Percentiles rank a stretch among this genome's conserved stretches.
These are phyloP conservation scores for Heliconius himera DNA, from an alignment of 1,140 invertebrate species.

Conservation along the genomic window DNA sequence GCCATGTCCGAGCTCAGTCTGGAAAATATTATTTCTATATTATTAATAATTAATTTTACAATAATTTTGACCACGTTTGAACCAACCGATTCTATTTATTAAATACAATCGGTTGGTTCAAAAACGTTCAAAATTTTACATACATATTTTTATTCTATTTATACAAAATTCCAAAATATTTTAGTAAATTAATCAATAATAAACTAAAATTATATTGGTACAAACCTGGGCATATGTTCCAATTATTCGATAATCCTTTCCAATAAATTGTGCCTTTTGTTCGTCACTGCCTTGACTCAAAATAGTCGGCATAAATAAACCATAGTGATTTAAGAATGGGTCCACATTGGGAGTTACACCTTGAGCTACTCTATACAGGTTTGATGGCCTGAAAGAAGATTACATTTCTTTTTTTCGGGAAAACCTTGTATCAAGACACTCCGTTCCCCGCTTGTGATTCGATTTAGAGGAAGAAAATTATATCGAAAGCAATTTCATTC, in stretches of 20 bases:
- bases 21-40: slow-evolving; percentile 30
- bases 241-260: slow-evolving; percentile 89
- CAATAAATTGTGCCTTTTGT: slow-evolving; percentile 92
- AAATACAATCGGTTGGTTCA: background rate
- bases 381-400: no score
- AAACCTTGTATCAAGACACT: no score
- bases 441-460: no score
- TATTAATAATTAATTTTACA: background rate
- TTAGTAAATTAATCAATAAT: no score
- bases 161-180: no score
- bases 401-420: no score
- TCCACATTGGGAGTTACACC: slow-evolving; percentile 16
- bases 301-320: slow-evolving; percentile 94
- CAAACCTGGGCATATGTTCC: slow-evolving; percentile 94
- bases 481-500: no score
- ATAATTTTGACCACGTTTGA: background rate
- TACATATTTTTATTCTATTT: no score
- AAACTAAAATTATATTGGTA: slow-evolving; percentile 5
- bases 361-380: background rate
- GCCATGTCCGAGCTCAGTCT: slow-evolving; percentile 98
- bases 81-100: no score
- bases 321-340: slow-evolving; percentile 83
- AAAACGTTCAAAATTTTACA: background rate
- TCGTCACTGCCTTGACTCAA: slow-evolving; percentile 91
- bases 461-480: no score